phyloP scores from a whole-genome alignment of 2,888 invertebrate genomes.

The Trimorus sp. region DNA sequence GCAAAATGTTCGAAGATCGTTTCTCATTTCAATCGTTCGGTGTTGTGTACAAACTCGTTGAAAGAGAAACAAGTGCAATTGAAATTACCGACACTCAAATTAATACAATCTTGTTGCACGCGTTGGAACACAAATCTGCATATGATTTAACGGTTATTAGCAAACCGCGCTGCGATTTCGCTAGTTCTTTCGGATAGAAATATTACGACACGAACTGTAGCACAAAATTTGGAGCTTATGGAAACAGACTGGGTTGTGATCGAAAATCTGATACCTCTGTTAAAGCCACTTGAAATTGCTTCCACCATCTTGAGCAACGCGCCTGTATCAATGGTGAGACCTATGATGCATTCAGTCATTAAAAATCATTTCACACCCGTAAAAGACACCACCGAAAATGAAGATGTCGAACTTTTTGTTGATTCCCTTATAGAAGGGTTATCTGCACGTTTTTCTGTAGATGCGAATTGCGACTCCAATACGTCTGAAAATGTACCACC shows the following conservation, averaged over 20 bases:
- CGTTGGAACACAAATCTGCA: conserved; percentile 9
- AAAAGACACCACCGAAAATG: no score
- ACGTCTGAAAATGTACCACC: no score
- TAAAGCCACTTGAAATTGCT: conserved; percentile 4
- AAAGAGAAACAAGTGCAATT: conserved; percentile 10
- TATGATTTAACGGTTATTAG: conserved; percentile 8
- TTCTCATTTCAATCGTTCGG: conserved; percentile 8
- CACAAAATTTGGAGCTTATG: neutral
- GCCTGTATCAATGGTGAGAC: conserved; percentile 2
- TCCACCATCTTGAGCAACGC: conserved; percentile 1
- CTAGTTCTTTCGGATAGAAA: neutral
- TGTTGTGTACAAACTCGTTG: neutral
- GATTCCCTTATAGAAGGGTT: no score
- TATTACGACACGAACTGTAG: neutral
- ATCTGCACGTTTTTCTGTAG: no score
- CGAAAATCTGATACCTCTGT: neutral
- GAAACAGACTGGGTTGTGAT: conserved; percentile 2
- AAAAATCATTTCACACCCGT: no score
- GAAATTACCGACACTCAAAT: neutral
- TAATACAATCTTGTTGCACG: conserved; percentile 8
- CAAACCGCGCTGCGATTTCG: conserved; percentile 4
- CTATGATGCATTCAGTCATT: neutral
- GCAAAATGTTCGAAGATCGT: conserved; percentile 13
- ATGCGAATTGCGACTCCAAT: no score
- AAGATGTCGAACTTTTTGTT: no score